Evolutionary conservation across 2,797 vertebrate species (phyloP).

Genomic region (Rhinophrynus dorsalis): DNA sequence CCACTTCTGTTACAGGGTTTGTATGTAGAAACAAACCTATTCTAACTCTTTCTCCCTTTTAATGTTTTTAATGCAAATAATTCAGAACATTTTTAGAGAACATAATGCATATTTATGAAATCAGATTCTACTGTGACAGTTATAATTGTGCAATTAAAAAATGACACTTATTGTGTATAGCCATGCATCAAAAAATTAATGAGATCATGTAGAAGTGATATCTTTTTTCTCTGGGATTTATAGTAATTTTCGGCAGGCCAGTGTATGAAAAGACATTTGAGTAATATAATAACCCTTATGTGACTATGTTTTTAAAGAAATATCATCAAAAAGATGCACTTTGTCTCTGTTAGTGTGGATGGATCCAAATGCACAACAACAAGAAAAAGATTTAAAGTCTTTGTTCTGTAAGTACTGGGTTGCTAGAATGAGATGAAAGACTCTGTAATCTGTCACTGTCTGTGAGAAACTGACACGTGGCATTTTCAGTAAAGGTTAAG

Average conservation of each 20-base stretch:
- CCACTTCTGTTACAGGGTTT: too few species aligned
- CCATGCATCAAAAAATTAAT: constrained; percentile 6
- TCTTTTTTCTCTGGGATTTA: neutral
- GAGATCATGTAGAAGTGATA: neutral
- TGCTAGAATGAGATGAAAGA: constrained; percentile 19
- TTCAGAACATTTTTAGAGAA: neutral
- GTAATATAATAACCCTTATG: too few species aligned
- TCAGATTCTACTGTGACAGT: constrained; percentile 1
- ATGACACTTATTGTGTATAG: constrained; percentile 5
- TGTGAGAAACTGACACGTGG: constrained; percentile 29
- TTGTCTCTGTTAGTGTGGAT: neutral
- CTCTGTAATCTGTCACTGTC: neutral
- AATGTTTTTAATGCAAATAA: too few species aligned
- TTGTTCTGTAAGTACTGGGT: constrained; percentile 1
- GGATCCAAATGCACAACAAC: neutral
- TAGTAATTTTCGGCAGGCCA: too few species aligned
- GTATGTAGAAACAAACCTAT: too few species aligned
- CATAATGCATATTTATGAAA: constrained; percentile 35
- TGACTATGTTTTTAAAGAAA: neutral
- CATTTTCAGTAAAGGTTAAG: constrained; percentile 43
- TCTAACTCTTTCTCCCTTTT: too few species aligned
- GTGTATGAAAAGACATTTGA: neutral
- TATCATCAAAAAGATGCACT: neutral
- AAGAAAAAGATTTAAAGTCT: neutral
- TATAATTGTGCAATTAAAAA: constrained; percentile 31